These are phyloP conservation scores for Eira barbara DNA, from an alignment of 2,113 vertebrate genomes.

Conservation along the genomic window DNA sequence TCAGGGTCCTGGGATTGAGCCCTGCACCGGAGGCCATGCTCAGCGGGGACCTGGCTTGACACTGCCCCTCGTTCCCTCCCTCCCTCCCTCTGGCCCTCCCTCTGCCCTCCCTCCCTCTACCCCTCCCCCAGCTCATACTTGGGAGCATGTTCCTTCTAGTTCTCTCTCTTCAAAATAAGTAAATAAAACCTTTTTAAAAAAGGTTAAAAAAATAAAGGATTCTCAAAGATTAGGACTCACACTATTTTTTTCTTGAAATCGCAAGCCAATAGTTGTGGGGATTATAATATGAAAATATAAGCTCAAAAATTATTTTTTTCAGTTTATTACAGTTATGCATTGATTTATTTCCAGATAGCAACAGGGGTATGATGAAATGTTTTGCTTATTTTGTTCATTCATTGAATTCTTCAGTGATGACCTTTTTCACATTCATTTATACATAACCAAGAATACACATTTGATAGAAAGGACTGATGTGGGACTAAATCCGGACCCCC, in stretches of 20 bases:
- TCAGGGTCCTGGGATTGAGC: background rate
- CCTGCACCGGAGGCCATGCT: fast-evolving
- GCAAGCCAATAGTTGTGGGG: background rate
- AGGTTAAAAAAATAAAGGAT: background rate
- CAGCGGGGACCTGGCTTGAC: background rate
- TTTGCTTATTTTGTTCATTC: background rate
- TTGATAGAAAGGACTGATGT: background rate
- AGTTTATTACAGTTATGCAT: too few relatives aligned
- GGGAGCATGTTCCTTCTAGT: fast-evolving
- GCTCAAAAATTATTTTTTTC: background rate
- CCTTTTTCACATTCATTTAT: fast-evolving
- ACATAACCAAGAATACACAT: fast-evolving
- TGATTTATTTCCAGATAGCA: background rate
- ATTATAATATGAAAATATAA: background rate
- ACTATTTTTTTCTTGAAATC: background rate
- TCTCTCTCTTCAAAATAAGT: background rate
- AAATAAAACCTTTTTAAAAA: background rate
- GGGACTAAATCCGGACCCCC: too few relatives aligned
- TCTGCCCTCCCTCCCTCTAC: background rate
- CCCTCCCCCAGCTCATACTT: background rate
- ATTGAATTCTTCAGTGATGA: background rate
- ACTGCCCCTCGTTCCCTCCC: background rate
- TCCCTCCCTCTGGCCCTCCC: background rate
- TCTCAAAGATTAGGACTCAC: background rate
- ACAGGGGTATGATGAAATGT: fast-evolving